Percentiles rank a stretch among this genome's conserved stretches.
These are phyloP conservation scores for Danaus chrysippus DNA, from an alignment of 2,888 invertebrate genomes.

Conservation along the genomic window DNA sequence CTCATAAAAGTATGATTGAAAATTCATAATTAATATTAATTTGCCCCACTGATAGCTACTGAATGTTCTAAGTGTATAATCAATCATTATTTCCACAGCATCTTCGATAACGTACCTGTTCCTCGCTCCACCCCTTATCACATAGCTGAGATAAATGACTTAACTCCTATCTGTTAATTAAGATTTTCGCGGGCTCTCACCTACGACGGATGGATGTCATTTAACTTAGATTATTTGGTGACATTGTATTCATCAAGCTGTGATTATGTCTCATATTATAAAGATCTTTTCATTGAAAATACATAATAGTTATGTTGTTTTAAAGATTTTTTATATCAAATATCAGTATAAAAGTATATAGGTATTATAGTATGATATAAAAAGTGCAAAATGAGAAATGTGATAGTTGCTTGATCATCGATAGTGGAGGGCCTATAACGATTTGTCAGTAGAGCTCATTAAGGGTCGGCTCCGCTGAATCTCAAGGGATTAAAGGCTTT, in stretches of 20 bases:
- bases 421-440: constrained; percentile 65
- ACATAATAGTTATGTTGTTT: too few species aligned
- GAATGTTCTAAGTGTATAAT: constrained; percentile 39
- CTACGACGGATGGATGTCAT: constrained; percentile 69
- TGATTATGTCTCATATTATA: constrained; percentile 17
- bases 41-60: neutral
- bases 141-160: constrained; percentile 65
- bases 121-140: constrained; percentile 57
- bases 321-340: too few species aligned
- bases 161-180: constrained; percentile 75
- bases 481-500: constrained; percentile 62
- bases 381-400: constrained; percentile 37
- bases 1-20: too few species aligned
- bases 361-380: neutral
- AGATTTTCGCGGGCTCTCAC: constrained; percentile 74
- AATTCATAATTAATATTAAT: too few species aligned
- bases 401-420: constrained; percentile 65
- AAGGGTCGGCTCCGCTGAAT: constrained; percentile 66
- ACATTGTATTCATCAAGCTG: constrained; percentile 39
- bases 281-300: too few species aligned
- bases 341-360: neutral
- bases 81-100: constrained; percentile 56
- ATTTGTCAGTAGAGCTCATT: constrained; percentile 72
- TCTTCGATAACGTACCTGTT: constrained; percentile 53
- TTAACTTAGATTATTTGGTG: constrained; percentile 64